Conservation (phyloP, 2,113 vertebrate species). For the Sapajus apella region DNA sequence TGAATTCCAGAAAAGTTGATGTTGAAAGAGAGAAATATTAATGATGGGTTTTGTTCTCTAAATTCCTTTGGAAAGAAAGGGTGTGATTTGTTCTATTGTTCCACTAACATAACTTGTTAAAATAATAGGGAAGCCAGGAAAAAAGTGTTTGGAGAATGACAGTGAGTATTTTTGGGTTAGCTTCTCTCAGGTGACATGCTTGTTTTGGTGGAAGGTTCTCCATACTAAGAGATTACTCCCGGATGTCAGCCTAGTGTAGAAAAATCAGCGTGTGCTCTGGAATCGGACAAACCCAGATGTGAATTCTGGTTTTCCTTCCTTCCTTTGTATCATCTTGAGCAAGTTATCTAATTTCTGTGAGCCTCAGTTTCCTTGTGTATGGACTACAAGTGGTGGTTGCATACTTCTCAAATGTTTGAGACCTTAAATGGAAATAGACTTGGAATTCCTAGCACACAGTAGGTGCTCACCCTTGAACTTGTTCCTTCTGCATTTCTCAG, state of each 20-base stretch:
- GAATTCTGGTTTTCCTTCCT: neutral
- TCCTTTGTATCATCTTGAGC: neutral
- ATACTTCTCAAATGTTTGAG: neutral
- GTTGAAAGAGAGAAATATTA: neutral
- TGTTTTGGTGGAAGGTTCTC: neutral
- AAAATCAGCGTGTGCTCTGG: accelerated
- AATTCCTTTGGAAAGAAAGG: neutral
- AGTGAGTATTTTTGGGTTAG: neutral
- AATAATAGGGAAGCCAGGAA: neutral
- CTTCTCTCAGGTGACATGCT: neutral
- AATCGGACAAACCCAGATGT: neutral
- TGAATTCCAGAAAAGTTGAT: neutral
- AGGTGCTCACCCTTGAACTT: neutral
- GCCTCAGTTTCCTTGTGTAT: neutral
- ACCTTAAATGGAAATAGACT: neutral
- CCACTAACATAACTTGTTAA: neutral
- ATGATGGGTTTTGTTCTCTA: neutral
- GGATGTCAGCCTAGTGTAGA: neutral
- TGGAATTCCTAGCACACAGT: neutral
- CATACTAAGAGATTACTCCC: neutral
- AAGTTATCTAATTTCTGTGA: neutral
- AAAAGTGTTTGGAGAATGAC: neutral
- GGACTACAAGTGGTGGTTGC: neutral
- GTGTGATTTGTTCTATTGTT: neutral
- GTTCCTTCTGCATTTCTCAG: neutral